A percentile compares a stretch with the other conserved stretches of the same genome.
Conservation (phyloP, 2,888 invertebrate genomes). For the Erannis defoliaria region DNA sequence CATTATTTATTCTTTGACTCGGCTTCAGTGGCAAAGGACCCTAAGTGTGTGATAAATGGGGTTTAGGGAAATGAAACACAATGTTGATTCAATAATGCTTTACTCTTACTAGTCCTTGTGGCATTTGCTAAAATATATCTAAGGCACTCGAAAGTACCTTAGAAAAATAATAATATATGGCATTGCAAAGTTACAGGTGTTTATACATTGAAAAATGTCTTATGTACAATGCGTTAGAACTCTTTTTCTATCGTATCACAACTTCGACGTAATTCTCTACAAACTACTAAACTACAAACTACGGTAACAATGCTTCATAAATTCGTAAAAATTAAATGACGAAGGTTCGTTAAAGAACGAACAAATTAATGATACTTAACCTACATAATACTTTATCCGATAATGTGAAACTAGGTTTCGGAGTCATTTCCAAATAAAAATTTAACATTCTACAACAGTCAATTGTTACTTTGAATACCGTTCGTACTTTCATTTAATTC, state of each 20-base stretch:
- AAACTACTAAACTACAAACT: slow-evolving; percentile 71
- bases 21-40: too few species aligned
- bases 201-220: slow-evolving; percentile 44
- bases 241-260: slow-evolving; percentile 60
- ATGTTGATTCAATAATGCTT: slow-evolving; percentile 54
- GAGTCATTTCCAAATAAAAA: slow-evolving; percentile 54
- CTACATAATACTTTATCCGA: slow-evolving; percentile 69
- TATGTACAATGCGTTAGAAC: slow-evolving; percentile 57
- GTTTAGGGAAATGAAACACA: slow-evolving; percentile 51
- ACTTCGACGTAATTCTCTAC: slow-evolving; percentile 61
- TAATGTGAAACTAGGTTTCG: slow-evolving; percentile 60
- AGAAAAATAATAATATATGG: slow-evolving; percentile 44
- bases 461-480: slow-evolving; percentile 49
- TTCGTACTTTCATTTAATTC: slow-evolving; percentile 53
- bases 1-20: too few species aligned
- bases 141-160: slow-evolving; percentile 45
- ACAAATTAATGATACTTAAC: slow-evolving; percentile 67
- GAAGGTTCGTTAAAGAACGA: slow-evolving; percentile 68
- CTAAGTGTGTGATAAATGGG: background rate
- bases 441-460: slow-evolving; percentile 66
- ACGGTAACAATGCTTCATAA: slow-evolving; percentile 81
- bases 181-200: slow-evolving; percentile 49
- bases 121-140: slow-evolving; percentile 50
- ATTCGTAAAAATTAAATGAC: slow-evolving; percentile 73
- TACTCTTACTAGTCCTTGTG: slow-evolving; percentile 58